phyloP scores from a whole-genome alignment of 1,140 invertebrate species.

The Temnothorax longispinosus region DNA sequence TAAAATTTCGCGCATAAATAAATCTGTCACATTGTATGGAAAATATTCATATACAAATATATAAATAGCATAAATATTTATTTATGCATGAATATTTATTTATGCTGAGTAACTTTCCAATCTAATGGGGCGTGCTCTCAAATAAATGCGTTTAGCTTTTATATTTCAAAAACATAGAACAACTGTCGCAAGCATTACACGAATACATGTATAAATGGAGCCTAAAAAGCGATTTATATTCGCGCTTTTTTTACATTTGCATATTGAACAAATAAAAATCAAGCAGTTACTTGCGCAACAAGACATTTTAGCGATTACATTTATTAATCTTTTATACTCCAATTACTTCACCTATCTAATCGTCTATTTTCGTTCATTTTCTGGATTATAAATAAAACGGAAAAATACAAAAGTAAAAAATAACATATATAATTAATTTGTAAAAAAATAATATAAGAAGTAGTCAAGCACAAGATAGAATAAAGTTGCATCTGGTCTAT shows the following conservation, averaged over 20 bases:
- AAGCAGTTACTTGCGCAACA: not conserved
- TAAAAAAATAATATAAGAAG: not conserved
- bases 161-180: not conserved
- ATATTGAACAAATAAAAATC: not conserved
- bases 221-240: not conserved
- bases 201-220: not conserved
- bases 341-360: not conserved
- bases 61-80: slow-evolving; percentile 5
- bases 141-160: slow-evolving; percentile 1
- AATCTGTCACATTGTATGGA: not conserved
- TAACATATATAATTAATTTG: not conserved
- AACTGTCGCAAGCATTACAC: not conserved
- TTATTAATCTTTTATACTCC: not conserved
- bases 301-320: not conserved
- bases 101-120: not conserved
- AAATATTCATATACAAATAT: not conserved
- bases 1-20: slow-evolving; percentile 12
- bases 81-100: not conserved
- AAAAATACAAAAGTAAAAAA: slow-evolving; percentile 1
- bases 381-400: not conserved
- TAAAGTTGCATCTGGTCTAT: not conserved
- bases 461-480: not conserved
- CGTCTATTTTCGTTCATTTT: too few relatives aligned
- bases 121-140: not conserved
- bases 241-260: not conserved